Conservation (phyloP, 2,888 invertebrate species). For the Parnassius apollo region DNA sequence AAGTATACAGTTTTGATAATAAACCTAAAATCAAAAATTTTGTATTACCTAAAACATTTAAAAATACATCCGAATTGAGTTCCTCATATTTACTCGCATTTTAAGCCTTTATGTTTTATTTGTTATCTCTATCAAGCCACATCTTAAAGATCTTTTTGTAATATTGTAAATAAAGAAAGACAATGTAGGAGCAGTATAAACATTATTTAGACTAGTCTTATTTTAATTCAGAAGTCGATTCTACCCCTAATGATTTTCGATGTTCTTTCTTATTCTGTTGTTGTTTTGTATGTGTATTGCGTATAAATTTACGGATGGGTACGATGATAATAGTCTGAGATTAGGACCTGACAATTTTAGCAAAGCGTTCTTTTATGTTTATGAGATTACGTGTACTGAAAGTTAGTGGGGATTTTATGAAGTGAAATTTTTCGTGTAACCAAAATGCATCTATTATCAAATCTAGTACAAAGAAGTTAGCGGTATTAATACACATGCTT, state of each 20-base stretch:
- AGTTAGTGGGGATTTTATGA: conserved; percentile 39
- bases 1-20: too few species aligned
- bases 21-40: too few species aligned
- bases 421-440: conserved; percentile 28
- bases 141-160: too few species aligned
- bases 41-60: too few species aligned
- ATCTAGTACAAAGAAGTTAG: too few species aligned
- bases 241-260: conserved; percentile 31
- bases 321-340: conserved; percentile 49
- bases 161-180: too few species aligned
- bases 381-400: conserved; percentile 58
- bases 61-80: too few species aligned
- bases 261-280: conserved; percentile 34
- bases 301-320: conserved; percentile 46
- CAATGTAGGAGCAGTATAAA: not conserved
- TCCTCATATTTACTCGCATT: too few species aligned
- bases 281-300: conserved; percentile 40
- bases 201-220: conserved; percentile 14
- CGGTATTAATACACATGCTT: too few species aligned
- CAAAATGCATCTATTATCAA: too few species aligned
- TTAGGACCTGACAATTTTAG: conserved; percentile 55
- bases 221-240: conserved; percentile 29
- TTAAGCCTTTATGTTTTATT: too few species aligned
- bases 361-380: conserved; percentile 58
- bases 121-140: too few species aligned